Evolutionary conservation across 2,113 vertebrate species (phyloP).

Genomic region (Gadus macrocephalus): DNA sequence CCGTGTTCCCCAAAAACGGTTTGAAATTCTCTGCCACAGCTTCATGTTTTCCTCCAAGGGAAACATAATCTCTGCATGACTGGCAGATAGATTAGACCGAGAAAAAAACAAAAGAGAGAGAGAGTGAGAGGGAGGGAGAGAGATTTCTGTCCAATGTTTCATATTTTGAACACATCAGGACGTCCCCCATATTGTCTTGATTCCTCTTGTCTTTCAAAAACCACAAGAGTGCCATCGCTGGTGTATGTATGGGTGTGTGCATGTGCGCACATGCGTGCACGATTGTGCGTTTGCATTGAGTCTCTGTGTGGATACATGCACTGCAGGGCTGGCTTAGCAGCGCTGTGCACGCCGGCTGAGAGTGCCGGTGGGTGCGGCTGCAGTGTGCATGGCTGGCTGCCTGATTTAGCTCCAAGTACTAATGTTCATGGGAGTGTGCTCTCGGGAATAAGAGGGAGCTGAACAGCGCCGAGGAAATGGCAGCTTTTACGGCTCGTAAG

Average conservation of each 20-base stretch:
- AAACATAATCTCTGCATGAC: slow-evolving; percentile 2
- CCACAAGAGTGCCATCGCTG: slow-evolving; percentile 4
- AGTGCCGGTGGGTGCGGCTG: slow-evolving; percentile 19
- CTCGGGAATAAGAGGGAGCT: slow-evolving; percentile 21
- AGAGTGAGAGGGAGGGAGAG: no score
- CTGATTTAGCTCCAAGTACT: slow-evolving; percentile 42
- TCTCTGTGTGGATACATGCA: neutral
- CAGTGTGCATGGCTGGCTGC: slow-evolving; percentile 36
- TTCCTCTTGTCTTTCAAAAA: slow-evolving; percentile 15
- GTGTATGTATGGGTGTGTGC: neutral
- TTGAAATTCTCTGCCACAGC: no score
- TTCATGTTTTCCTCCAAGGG: no score
- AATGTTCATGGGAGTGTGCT: slow-evolving; percentile 34
- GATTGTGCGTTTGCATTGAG: neutral
- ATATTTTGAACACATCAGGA: neutral
- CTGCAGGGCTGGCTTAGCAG: slow-evolving; percentile 2
- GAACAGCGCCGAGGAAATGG: slow-evolving; percentile 34
- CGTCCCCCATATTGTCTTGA: slow-evolving; percentile 19
- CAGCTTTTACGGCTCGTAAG: slow-evolving; percentile 37
- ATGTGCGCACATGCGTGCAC: neutral
- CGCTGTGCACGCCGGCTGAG: slow-evolving; percentile 9
- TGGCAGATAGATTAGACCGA: no score
- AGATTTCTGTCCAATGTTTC: no score
- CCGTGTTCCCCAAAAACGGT: no score
- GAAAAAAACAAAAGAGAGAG: no score